Base-by-base conservation (phyloP, 2,888 invertebrate genomes). In the Antheraea assamensis region DNA sequence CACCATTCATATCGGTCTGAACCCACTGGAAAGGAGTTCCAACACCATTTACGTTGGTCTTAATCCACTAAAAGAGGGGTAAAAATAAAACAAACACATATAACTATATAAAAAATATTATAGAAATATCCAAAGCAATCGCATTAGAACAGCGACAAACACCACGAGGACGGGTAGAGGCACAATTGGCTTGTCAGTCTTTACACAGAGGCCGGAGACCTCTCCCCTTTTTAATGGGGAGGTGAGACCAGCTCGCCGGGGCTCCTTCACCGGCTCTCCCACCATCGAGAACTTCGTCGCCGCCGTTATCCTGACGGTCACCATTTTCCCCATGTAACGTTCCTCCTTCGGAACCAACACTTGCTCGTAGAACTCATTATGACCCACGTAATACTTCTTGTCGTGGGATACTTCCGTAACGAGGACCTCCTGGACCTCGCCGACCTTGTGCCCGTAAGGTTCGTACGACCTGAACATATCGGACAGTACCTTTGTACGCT, bases 371-470 rank as follows among this genome's bases (percentile, higher is more conserved):
- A 92, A 97, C 87, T 99, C 98, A 90, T 99, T 99, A 92, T 99
- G 99, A 0, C 97, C 99, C 15, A 99, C 99, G 86, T 96, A 98
- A 89, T 98, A 97, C 75, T 97, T 95, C 79, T 97, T 97, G 88
- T 99, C 99, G 88, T 98, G 97, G 0, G 99, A 98, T 73, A 97
- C 91, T 90, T 99, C 99, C 0, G 99, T 99, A 0, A 99, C 98
- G 0, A 99, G 93, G 0, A 99, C 97, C 3, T 96, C 95, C 76
- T 98, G 96, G 0, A 94, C 86, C 78, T 96, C 91, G 0, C 97
- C 97, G 0, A 97, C 86, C 81, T 95, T 95, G 78, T 96, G 95
- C 0, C 94, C 95, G 87, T 99, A 99, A 0, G 98, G 98, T 75
- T 96, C 96, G 89, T 99, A 99, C 0, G 98, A 97, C 66, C 97